Conservation (phyloP, 1,140 invertebrate genomes). For the Drosophila novamexicana region DNA sequence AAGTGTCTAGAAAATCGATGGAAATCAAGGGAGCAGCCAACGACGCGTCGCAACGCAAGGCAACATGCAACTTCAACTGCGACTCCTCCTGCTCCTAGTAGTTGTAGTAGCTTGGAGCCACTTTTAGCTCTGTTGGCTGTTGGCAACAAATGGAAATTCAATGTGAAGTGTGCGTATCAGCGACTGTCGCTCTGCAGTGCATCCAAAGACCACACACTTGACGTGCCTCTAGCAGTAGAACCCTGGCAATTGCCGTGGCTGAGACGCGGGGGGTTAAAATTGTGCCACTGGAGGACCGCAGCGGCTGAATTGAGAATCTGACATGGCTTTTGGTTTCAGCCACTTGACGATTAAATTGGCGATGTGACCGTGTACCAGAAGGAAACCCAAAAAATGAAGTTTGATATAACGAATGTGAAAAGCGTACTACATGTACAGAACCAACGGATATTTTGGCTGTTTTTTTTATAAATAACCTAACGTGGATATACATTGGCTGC, state of each 20-base stretch:
- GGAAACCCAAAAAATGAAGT: neutral
- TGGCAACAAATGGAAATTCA: slow-evolving; percentile 76
- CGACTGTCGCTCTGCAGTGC: slow-evolving; percentile 77
- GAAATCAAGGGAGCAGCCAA: slow-evolving; percentile 67
- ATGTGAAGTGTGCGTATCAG: slow-evolving; percentile 82
- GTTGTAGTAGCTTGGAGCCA: slow-evolving; percentile 25
- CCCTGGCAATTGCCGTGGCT: slow-evolving; percentile 1
- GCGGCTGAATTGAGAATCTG: slow-evolving; percentile 24
- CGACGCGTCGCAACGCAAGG: slow-evolving; percentile 8
- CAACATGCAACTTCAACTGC: slow-evolving; percentile 10
- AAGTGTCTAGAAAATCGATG: slow-evolving; percentile 82
- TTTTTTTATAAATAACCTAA: no score
- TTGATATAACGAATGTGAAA: neutral
- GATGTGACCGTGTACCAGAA: slow-evolving; percentile 46
- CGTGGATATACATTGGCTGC: neutral
- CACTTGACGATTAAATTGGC: slow-evolving; percentile 60
- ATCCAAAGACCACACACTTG: slow-evolving; percentile 77
- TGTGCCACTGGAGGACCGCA: slow-evolving; percentile 25
- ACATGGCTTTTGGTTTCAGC: slow-evolving; percentile 28
- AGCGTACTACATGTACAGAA: neutral
- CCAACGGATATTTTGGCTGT: slow-evolving; percentile 15
- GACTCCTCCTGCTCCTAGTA: slow-evolving; percentile 5
- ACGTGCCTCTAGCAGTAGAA: slow-evolving; percentile 24
- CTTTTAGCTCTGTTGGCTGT: slow-evolving; percentile 29
- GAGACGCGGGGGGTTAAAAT: neutral